Conservation (phyloP, 2,797 vertebrate genomes). For the Spondyliosoma cantharus region DNA sequence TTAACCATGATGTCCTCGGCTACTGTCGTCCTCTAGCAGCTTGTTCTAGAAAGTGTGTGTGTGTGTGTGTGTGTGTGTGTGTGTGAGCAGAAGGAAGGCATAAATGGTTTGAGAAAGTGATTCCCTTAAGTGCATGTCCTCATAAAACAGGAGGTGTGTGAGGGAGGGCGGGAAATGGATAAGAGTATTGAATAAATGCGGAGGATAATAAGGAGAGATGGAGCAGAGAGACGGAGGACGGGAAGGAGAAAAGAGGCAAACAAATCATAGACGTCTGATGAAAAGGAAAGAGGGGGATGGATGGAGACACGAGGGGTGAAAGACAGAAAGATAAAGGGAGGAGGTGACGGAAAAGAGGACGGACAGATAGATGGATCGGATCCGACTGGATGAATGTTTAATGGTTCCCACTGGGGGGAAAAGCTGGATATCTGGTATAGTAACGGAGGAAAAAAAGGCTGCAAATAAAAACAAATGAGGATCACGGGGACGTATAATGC, state of each 20-base stretch:
- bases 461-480: conserved; percentile 1
- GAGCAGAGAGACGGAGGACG: neutral
- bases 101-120: conserved; percentile 43
- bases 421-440: neutral
- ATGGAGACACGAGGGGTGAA: neutral
- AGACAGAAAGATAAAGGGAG: neutral
- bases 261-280: conserved; percentile 15
- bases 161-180: neutral
- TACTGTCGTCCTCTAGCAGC: conserved; percentile 11
- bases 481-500: neutral
- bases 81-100: too few species aligned
- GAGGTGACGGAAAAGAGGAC: neutral
- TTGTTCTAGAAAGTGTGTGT: neutral
- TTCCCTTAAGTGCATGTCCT: conserved; percentile 59
- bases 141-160: conserved; percentile 79
- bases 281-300: neutral
- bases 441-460: conserved; percentile 2
- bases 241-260: neutral
- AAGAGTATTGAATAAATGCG: conserved; percentile 17
- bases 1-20: neutral
- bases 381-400: conserved; percentile 37
- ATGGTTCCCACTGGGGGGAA: conserved; percentile 19
- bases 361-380: conserved; percentile 18
- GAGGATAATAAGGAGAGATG: conserved; percentile 17
- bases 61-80: neutral